Evolutionary conservation across 2,113 vertebrate species (phyloP).

Genomic region (Recurvirostra avosetta): DNA sequence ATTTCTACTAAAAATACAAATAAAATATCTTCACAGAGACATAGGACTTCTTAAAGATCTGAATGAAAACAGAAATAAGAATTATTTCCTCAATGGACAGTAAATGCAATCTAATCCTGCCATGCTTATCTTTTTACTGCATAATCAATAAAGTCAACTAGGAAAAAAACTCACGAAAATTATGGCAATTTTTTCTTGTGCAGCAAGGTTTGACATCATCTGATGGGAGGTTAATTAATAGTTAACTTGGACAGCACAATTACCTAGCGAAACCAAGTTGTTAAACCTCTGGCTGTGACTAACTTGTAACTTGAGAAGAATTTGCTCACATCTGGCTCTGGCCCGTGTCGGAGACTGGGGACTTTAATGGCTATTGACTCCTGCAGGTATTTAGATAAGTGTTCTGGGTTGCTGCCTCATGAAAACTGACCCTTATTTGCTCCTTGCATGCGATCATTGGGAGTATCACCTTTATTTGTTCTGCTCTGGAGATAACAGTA

Average conservation of each 20-base stretch:
- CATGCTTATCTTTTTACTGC: neutral
- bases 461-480: neutral
- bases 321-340: constrained; percentile 31
- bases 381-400: neutral
- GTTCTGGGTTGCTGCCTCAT: neutral
- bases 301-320: constrained; percentile 17
- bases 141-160: neutral
- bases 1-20: neutral
- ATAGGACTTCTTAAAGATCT: neutral
- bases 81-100: neutral
- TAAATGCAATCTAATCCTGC: neutral
- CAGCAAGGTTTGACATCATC: neutral
- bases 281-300: constrained; percentile 19
- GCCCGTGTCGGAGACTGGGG: neutral
- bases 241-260: constrained; percentile 37
- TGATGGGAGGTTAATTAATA: constrained; percentile 33
- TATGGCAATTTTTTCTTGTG: neutral
- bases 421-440: neutral
- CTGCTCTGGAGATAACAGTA: neutral
- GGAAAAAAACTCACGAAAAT: neutral
- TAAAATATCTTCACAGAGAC: neutral
- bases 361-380: constrained; percentile 2
- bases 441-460: accelerated
- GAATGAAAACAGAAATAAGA: neutral
- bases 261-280: constrained; percentile 5